These are phyloP conservation scores for Betta splendens DNA, from an alignment of 2,797 vertebrate species.

Conservation along the genomic window DNA sequence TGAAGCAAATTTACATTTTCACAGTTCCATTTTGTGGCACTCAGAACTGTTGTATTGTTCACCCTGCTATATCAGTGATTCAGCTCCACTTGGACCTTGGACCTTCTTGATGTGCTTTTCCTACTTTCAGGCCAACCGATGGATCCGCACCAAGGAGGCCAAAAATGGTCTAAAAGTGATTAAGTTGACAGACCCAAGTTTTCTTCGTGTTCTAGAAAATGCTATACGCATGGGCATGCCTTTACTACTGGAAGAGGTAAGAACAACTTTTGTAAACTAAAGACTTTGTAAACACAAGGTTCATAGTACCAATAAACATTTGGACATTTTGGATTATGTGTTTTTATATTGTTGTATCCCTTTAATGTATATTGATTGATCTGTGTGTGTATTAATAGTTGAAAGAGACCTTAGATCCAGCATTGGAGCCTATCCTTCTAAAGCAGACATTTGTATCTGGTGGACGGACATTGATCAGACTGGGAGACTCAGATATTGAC, in stretches of 20 bases:
- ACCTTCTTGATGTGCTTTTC: constrained; percentile 3
- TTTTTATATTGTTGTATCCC: not conserved
- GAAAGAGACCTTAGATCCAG: constrained; percentile 87
- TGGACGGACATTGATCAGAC: constrained; percentile 85
- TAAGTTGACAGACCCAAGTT: constrained; percentile 85
- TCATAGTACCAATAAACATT: not conserved
- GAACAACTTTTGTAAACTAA: not conserved
- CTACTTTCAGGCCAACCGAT: constrained; percentile 83
- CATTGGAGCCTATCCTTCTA: constrained; percentile 87
- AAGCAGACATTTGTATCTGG: constrained; percentile 87
- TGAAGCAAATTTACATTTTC: too few relatives aligned
- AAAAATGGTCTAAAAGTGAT: constrained; percentile 85
- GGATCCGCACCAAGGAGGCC: constrained; percentile 87
- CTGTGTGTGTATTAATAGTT: constrained; percentile 77
- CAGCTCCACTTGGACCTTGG: not conserved
- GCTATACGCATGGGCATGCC: constrained; percentile 85
- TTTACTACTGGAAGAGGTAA: constrained; percentile 86
- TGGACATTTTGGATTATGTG: not conserved
- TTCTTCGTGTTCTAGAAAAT: constrained; percentile 85
- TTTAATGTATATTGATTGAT: constrained; percentile 17
- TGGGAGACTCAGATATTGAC: constrained; percentile 90
- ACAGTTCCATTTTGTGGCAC: too few relatives aligned
- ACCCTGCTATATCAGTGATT: not conserved
- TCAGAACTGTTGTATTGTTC: not conserved
- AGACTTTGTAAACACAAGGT: not conserved